Conservation (phyloP, 2,113 vertebrate species). For the Ciconia stormi region DNA sequence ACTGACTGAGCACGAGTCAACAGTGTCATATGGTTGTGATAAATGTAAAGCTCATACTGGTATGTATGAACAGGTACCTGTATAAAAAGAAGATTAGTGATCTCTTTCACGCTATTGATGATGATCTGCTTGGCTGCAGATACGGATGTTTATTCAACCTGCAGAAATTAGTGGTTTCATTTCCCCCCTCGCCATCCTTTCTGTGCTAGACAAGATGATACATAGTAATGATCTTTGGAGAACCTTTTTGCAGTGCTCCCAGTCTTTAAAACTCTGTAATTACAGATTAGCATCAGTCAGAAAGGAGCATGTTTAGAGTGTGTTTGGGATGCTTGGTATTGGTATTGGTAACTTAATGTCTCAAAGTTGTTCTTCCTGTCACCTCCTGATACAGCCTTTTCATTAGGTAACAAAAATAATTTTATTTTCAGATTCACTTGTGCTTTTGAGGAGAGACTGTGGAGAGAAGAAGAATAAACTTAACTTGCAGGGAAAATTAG, state of each 20-base stretch:
- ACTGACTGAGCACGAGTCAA: not conserved
- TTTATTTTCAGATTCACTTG: not conserved
- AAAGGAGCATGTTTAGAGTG: not conserved
- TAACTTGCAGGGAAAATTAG: not conserved
- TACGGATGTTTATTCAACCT: not conserved
- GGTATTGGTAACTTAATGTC: not conserved
- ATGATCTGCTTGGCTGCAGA: not conserved
- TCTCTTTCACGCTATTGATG: not conserved
- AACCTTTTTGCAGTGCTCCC: not conserved
- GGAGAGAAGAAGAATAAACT: not conserved
- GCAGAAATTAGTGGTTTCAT: not conserved
- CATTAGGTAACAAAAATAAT: not conserved
- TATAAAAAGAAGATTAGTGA: not conserved
- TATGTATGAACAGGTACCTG: not conserved
- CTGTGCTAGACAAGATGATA: not conserved
- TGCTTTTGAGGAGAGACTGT: not conserved
- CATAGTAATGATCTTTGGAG: not conserved
- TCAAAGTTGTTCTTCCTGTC: not conserved
- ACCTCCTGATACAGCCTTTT: not conserved
- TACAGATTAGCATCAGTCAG: not conserved
- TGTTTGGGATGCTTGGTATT: not conserved
- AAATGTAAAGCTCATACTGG: not conserved
- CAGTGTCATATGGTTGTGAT: not conserved
- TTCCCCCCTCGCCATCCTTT: fast-evolving
- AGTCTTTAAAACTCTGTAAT: not conserved